A percentile compares a stretch with the other conserved stretches of the same genome.
phyloP scores from a whole-genome alignment of 2,797 vertebrate genomes.

The Nothura maculosa region DNA sequence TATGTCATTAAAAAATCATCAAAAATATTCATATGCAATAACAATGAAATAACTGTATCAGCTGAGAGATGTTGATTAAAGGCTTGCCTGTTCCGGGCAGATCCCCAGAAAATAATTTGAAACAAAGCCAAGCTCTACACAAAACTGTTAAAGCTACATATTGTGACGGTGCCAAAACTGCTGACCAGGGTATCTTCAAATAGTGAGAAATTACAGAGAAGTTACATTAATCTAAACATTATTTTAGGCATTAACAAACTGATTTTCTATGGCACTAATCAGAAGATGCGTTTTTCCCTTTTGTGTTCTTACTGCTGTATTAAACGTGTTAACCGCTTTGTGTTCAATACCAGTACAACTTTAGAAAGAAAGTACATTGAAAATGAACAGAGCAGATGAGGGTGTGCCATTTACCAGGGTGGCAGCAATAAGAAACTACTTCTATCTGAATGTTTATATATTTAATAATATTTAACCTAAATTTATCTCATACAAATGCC shows the following conservation, averaged over 20 bases:
- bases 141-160: background rate
- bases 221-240: background rate
- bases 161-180: background rate
- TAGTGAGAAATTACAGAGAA: background rate
- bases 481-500: background rate
- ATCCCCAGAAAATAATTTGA: background rate
- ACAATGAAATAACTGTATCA: background rate
- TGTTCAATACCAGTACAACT: background rate
- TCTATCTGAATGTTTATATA: background rate
- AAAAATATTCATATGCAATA: background rate
- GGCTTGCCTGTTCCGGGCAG: background rate
- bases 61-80: background rate
- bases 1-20: background rate
- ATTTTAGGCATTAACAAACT: background rate
- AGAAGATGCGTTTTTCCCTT: background rate
- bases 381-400: background rate
- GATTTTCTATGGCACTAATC: background rate
- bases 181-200: background rate
- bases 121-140: background rate
- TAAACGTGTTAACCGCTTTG: background rate
- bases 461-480: background rate
- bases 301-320: background rate
- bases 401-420: background rate
- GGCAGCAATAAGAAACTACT: background rate
- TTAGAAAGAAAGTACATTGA: slow-evolving; percentile 22